Evolutionary conservation across 2,113 vertebrate genomes (phyloP).

Genomic region (Empidonax alnorum): DNA sequence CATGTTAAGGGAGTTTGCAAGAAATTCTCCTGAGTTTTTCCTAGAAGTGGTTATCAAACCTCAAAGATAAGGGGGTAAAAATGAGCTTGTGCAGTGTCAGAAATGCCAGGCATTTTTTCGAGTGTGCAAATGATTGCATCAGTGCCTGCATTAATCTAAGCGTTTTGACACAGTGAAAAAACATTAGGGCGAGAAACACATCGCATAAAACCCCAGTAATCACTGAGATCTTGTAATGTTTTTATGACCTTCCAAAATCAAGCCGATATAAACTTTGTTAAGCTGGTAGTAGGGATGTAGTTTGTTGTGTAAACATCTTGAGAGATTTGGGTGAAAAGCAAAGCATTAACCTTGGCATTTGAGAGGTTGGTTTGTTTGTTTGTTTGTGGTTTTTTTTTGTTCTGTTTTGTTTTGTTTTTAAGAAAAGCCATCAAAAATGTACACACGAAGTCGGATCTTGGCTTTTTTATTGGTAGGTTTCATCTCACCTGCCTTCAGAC

Average conservation of each 20-base stretch:
- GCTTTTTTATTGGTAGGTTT: neutral
- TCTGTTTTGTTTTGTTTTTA: neutral
- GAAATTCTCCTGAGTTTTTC: neutral
- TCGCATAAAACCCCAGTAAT: neutral
- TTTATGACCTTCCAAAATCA: slow-evolving; percentile 52
- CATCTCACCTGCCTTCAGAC: neutral
- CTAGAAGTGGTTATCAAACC: neutral
- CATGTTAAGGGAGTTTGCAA: neutral
- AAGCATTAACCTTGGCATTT: neutral
- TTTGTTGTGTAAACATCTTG: slow-evolving; percentile 35
- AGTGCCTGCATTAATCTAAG: neutral
- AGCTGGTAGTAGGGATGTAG: slow-evolving; percentile 38
- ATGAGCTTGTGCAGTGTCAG: neutral
- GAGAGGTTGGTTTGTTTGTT: neutral
- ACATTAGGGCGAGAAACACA: slow-evolving; percentile 8
- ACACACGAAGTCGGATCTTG: neutral
- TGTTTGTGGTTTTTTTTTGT: no score
- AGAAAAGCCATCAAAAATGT: slow-evolving; percentile 12
- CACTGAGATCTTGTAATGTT: slow-evolving; percentile 9
- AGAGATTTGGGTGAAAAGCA: neutral
- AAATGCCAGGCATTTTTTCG: neutral
- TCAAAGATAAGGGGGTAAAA: neutral
- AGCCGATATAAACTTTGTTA: slow-evolving; percentile 28
- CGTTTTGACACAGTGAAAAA: slow-evolving; percentile 30
- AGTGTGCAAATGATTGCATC: neutral